Conservation (phyloP, 2,888 invertebrate species). For the Pollenia griseotomentosa region DNA sequence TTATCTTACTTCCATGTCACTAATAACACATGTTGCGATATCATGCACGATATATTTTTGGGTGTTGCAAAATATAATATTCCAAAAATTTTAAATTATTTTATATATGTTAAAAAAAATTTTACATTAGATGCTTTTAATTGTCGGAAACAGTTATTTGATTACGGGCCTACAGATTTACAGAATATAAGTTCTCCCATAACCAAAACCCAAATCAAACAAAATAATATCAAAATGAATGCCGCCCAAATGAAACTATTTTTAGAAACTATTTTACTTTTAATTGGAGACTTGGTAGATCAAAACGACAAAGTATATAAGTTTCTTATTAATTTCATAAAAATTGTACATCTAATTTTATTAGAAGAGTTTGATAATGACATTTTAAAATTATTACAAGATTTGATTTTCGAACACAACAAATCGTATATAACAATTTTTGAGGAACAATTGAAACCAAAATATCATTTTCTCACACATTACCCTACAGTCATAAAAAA, state of each 20-base stretch:
- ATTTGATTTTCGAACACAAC: slow-evolving; percentile 50
- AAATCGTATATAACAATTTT: slow-evolving; percentile 37
- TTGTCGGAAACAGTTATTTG: too few species aligned
- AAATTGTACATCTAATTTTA: slow-evolving; percentile 54
- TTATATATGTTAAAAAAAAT: too few species aligned
- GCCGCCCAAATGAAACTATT: slow-evolving; percentile 63
- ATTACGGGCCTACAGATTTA: slow-evolving; percentile 43
- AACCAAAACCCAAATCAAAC: slow-evolving; percentile 29
- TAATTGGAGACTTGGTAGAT: slow-evolving; percentile 66
- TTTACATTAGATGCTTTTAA: too few species aligned
- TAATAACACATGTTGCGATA: slow-evolving; percentile 69
- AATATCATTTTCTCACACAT: slow-evolving; percentile 59
- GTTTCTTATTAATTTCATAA: slow-evolving; percentile 60
- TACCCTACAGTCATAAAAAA: slow-evolving; percentile 51
- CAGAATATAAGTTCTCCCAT: slow-evolving; percentile 67
- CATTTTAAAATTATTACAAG: slow-evolving; percentile 39
- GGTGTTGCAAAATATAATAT: slow-evolving; percentile 71
- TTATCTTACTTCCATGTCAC: slow-evolving; percentile 68
- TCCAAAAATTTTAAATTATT: slow-evolving; percentile 69
- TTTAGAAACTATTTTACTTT: slow-evolving; percentile 64
- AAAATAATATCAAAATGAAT: slow-evolving; percentile 46
- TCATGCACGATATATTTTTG: slow-evolving; percentile 70
- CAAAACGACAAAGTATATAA: slow-evolving; percentile 59
- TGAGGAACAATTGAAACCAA: slow-evolving; percentile 56
- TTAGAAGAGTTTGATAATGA: slow-evolving; percentile 54